Evolutionary conservation across 2,888 invertebrate genomes (phyloP).

Genomic region (Hyles lineata): DNA sequence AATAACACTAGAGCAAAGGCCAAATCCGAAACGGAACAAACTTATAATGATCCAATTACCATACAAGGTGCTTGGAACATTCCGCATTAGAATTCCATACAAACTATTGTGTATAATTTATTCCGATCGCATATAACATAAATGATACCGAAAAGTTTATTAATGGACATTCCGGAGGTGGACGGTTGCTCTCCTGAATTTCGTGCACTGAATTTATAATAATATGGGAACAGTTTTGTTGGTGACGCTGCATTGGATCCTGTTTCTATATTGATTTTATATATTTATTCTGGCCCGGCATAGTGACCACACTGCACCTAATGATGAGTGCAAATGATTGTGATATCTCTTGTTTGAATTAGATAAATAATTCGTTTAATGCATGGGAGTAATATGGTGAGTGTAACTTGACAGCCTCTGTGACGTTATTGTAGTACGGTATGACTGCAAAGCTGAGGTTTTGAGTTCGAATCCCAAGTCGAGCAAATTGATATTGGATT

Average conservation of each 20-base stretch:
- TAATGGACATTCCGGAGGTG: slow-evolving; percentile 67
- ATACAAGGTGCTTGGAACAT: slow-evolving; percentile 28
- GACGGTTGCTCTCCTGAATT: slow-evolving; percentile 60
- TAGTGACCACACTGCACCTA: too few species aligned
- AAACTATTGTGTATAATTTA: slow-evolving; percentile 55
- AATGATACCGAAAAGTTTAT: slow-evolving; percentile 71
- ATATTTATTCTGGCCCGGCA: too few species aligned
- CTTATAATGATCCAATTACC: slow-evolving; percentile 46
- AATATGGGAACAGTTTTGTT: slow-evolving; percentile 31
- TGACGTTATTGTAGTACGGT: too few species aligned
- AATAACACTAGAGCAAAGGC: background rate
- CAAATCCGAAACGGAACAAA: slow-evolving; percentile 31
- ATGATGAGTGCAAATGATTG: too few species aligned
- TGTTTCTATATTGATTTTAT: background rate
- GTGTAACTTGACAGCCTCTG: too few species aligned
- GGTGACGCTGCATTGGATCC: slow-evolving; percentile 28
- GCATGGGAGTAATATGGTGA: too few species aligned
- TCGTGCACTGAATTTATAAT: slow-evolving; percentile 64
- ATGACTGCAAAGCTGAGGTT: too few species aligned
- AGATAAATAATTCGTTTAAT: too few species aligned
- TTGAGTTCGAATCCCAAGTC: too few species aligned
- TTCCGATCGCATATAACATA: slow-evolving; percentile 63
- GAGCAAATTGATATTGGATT: too few species aligned
- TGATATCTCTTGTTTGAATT: too few species aligned
- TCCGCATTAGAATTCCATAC: slow-evolving; percentile 8